A percentile compares a stretch with the other conserved stretches of the same genome.
Evolutionary conservation across 2,888 invertebrate genomes (phyloP).

Genomic region (Thecophora atra): DNA sequence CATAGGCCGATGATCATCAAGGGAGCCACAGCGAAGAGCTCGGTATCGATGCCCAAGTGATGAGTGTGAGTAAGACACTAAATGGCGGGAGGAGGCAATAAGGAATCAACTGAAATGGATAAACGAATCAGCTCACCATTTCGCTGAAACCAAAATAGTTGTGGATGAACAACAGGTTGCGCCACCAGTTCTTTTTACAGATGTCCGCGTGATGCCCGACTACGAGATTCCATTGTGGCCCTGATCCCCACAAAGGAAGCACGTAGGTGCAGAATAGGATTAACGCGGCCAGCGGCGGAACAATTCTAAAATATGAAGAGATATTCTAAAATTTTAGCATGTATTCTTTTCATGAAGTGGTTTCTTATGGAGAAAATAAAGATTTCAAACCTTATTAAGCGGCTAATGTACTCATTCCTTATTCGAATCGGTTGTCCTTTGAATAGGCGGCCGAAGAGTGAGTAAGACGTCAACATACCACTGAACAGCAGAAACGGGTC

Average conservation of each 20-base stretch:
- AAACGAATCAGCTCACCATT: conserved; percentile 68
- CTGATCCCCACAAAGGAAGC: conserved; percentile 71
- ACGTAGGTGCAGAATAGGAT: conserved; percentile 76
- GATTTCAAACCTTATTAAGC: conserved; percentile 68
- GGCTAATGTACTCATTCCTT: conserved; percentile 71
- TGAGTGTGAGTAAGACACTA: conserved; percentile 78
- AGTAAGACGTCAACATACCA: conserved; percentile 73
- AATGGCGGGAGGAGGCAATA: conserved; percentile 15
- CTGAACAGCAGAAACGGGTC: conserved; percentile 78
- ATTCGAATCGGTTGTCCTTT: conserved; percentile 69
- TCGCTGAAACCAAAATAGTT: conserved; percentile 78
- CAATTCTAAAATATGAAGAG: conserved; percentile 65
- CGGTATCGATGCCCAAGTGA: conserved; percentile 77
- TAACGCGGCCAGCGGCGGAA: conserved; percentile 73
- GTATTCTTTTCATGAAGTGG: not conserved
- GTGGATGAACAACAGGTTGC: conserved; percentile 76
- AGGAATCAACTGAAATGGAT: not conserved
- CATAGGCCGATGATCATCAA: conserved; percentile 70
- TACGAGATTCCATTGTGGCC: conserved; percentile 77
- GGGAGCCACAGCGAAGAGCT: conserved; percentile 73
- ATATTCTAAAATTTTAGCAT: not conserved
- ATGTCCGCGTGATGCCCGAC: conserved; percentile 74
- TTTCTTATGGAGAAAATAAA: no score
- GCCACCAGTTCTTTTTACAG: conserved; percentile 77
- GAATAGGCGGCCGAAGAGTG: conserved; percentile 71